Base-by-base conservation (phyloP, 2,888 invertebrate species). In the Rhogogaster chlorosoma region DNA sequence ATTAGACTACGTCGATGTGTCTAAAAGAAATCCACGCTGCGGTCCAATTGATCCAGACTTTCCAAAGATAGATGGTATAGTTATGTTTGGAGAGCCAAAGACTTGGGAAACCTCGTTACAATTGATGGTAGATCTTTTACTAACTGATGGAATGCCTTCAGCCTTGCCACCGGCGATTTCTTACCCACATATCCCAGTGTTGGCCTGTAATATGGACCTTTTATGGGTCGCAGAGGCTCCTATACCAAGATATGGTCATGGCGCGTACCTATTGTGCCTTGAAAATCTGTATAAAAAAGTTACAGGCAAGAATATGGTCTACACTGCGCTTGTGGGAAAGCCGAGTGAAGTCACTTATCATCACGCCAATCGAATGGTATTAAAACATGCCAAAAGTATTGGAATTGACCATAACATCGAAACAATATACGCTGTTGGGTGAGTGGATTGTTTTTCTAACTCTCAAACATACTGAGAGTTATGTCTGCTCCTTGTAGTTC, bases 171-270 rank as follows among this genome's bases (percentile, higher is more conserved):
- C 84, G 3, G 87, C 88, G 15, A 88, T 95, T 87, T 94, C 95
- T 32, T 94, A 95, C 90, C 95, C 95, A 4, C 96, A 96, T 91
- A 94, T 96, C 87, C 96, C 96, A 49, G 91, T 96, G n/a, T 92
- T 96, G 85, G 96, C 95, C 0, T 96, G 96, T 89, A 96, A 96
- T 89, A 95, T 96, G 94, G 96, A 96, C 92, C 93, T 96, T 73
- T 93, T 95, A 83, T 96, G 95, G 96, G 96, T 96, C 94, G 95
- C 96, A 2, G 96, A 96, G 89, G 95, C 95, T 10, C 94, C 94
- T 29, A 94, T 95, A 92, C 96, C 96, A 1, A 94, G 96, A 94
- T 95, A 92, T 61, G 96, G 96, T 0, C 96, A 96, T 91, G 96
- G 96, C 5, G 95, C 95, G 77, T 96, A 96, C 90, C 92, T 96